phyloP scores from a whole-genome alignment of 2,888 invertebrate genomes.

The Ophraella communa region DNA sequence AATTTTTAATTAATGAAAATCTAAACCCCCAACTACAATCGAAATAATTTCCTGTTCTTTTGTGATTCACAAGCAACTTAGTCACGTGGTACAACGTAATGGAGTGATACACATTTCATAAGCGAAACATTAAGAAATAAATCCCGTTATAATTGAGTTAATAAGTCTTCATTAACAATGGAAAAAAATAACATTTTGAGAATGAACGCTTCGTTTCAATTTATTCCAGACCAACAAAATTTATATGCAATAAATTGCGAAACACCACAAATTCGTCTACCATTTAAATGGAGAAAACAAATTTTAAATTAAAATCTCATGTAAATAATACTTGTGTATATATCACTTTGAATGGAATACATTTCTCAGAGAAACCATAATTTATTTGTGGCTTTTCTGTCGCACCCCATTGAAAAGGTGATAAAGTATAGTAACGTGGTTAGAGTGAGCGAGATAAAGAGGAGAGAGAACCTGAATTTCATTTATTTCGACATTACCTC shows the following conservation, averaged over 20 bases:
- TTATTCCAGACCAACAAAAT: constrained; percentile 21
- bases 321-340: constrained; percentile 36
- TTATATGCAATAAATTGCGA: constrained; percentile 31
- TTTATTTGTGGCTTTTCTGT: constrained; percentile 29
- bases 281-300: constrained; percentile 24
- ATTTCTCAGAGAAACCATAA: constrained; percentile 32
- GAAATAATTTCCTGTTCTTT: no score
- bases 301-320: constrained; percentile 35
- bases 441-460: neutral
- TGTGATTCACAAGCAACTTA: neutral
- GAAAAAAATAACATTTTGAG: constrained; percentile 22
- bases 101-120: constrained; percentile 46
- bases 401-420: constrained; percentile 23
- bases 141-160: constrained; percentile 16
- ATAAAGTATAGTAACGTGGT: constrained; percentile 25
- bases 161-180: constrained; percentile 17
- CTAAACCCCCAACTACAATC: no score
- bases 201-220: constrained; percentile 21
- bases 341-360: constrained; percentile 32
- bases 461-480: constrained; percentile 1
- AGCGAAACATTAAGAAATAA: constrained; percentile 7
- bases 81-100: neutral
- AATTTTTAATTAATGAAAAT: no score
- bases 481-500: neutral
- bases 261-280: constrained; percentile 26